Base-by-base conservation (phyloP, 2,797 vertebrate genomes). In the Takifugu rubripes region DNA sequence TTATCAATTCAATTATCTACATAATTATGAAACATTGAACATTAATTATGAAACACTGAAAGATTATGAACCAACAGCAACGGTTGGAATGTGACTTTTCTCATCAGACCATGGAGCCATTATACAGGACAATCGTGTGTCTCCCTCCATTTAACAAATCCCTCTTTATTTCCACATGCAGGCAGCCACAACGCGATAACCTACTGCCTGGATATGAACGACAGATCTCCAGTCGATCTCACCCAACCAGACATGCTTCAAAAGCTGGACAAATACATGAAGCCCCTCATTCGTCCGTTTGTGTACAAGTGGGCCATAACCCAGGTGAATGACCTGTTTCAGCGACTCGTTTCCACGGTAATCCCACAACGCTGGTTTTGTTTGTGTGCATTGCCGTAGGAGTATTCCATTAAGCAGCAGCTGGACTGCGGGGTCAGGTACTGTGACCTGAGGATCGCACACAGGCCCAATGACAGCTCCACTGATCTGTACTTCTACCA, bases 131-230 rank as follows among this genome's bases (percentile, higher is more conserved):
- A 33, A 10, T 3, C 31, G 8, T 33, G 3, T 33, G 7, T 10
- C 31, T 33, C 31, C 7, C 8, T 29, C 5, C 8, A 29, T 29
- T 29, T 29, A 29, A 29, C 3, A 29, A 29, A 29, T 29, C 2
- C 27, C 27, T 29, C 8, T 6, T 29, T 0, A 52, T 44, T 60
- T 6, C 31, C 25, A 33, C 64, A 49, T 62, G 1, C 61, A 99
- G 96, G 96, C 16, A 98, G 95, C 81, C 96, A 98, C 0, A 95
- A 97, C 61, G 92, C 94, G 5, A 93, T 98, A 86, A 98, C 94
- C 0, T 99, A 98, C 87, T 94, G 94, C 78, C 90, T 98, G 90
- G 93, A 93, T 65, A 91, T 68, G 86, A 90, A 77, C 1, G 78
- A 91, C 77, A 71, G 86, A 46, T 96, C 94, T 12, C 87, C 92